A percentile compares a stretch with the other conserved stretches of the same genome.
These are phyloP conservation scores for Cyphomyrus discorhynchus DNA, from an alignment of 2,113 vertebrate species.

Conservation along the genomic window DNA sequence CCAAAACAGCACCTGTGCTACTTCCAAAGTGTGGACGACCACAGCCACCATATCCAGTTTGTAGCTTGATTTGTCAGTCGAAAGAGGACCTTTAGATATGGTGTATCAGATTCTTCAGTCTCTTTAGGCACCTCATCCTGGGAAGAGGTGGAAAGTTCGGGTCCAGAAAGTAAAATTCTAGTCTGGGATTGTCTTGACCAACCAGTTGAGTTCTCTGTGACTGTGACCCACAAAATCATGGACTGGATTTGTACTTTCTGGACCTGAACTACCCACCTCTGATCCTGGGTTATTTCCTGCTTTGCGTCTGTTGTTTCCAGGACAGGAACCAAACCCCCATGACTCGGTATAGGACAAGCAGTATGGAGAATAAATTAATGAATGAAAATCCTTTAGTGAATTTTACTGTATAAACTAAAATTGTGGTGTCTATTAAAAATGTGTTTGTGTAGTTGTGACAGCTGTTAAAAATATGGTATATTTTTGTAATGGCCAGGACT, in stretches of 20 bases:
- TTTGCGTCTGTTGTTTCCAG: not conserved
- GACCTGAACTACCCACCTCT: not conserved
- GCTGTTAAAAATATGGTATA: not conserved
- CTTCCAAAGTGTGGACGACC: not conserved
- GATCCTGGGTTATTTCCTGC: not conserved
- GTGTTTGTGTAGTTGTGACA: not conserved
- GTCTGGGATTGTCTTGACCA: not conserved
- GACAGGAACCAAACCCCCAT: not conserved
- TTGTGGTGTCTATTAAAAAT: not conserved
- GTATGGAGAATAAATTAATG: not conserved
- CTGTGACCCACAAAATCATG: not conserved
- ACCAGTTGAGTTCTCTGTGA: not conserved
- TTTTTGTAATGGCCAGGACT: not conserved
- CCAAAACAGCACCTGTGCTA: constrained; percentile 28
- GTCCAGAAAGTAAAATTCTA: not conserved
- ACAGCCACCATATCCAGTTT: not conserved
- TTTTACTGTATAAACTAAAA: not conserved
- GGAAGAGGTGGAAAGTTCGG: not conserved
- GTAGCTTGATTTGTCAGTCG: not conserved
- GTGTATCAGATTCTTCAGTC: not conserved
- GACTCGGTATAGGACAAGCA: not conserved
- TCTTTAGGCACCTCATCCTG: not conserved
- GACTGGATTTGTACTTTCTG: not conserved
- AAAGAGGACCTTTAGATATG: not conserved
- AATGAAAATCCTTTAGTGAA: not conserved